A percentile compares a stretch with the other conserved stretches of the same genome.
These are phyloP conservation scores for Andinoacara biseriatus DNA, from an alignment of 2,113 vertebrate species.

Conservation along the genomic window DNA sequence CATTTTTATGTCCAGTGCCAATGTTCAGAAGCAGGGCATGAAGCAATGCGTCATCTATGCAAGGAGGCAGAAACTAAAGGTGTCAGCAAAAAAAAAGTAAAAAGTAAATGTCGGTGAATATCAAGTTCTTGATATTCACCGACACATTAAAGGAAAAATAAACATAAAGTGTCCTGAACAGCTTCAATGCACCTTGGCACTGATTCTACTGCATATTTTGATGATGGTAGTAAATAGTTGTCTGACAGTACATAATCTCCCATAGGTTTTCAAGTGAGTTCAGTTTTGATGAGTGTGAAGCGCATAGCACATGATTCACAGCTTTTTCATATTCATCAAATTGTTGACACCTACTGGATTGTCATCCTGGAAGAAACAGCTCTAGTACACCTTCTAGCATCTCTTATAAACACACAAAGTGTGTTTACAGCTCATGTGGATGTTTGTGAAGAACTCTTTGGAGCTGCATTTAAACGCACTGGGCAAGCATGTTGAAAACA, in stretches of 20 bases:
- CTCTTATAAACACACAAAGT: not conserved
- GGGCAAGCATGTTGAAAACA: not conserved
- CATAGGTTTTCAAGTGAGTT: not conserved
- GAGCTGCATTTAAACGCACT: not conserved
- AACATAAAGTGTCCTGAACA: not conserved
- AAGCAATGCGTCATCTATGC: not conserved
- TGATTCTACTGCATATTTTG: not conserved
- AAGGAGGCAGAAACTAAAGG: no score
- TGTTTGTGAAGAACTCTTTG: not conserved
- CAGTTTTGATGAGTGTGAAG: not conserved
- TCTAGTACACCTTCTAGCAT: not conserved
- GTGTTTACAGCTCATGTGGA: not conserved
- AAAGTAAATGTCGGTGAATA: not conserved
- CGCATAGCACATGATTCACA: not conserved
- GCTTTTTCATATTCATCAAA: constrained; percentile 2
- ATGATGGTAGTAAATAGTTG: not conserved
- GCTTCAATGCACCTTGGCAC: not conserved
- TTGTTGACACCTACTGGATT: not conserved
- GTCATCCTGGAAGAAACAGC: not conserved
- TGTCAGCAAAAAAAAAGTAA: not conserved
- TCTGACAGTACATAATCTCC: not conserved
- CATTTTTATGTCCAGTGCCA: not conserved
- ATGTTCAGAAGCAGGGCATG: not conserved
- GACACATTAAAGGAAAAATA: not conserved
- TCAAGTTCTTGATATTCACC: not conserved